Percentiles rank a stretch among this genome's conserved stretches.
phyloP scores from a whole-genome alignment of 2,888 invertebrate genomes.

The Scaeva pyrastri region DNA sequence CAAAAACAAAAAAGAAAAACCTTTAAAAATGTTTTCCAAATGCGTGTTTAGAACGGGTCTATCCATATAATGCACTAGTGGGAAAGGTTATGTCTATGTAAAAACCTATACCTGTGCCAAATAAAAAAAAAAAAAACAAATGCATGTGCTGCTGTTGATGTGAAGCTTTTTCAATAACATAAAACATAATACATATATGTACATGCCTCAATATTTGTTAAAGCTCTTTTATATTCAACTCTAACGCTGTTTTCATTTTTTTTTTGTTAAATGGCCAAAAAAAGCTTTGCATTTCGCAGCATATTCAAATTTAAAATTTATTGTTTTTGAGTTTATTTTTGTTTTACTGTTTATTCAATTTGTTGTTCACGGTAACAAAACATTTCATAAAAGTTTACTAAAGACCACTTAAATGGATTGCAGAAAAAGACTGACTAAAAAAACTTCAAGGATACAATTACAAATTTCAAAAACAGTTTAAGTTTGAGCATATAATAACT shows the following conservation, averaged over 20 bases:
- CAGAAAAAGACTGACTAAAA: no score
- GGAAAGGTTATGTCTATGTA: conserved; percentile 25
- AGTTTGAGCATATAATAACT: no score
- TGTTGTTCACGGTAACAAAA: background rate
- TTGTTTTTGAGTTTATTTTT: conserved; percentile 26
- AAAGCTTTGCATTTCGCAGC: conserved; percentile 69
- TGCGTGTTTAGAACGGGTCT: background rate
- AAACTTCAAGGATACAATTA: no score
- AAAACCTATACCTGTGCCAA: conserved; percentile 24
- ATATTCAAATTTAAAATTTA: conserved; percentile 23
- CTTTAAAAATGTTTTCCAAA: background rate
- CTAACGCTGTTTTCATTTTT: background rate
- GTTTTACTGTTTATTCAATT: background rate
- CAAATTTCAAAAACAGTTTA: no score
- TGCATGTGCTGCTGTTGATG: conserved; percentile 68
- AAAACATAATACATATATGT: no score
- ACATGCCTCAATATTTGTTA: conserved; percentile 1
- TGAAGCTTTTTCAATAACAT: conserved; percentile 72
- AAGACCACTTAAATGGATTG: background rate
- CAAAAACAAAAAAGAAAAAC: conserved; percentile 20
- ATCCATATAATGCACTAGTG: conserved; percentile 13
- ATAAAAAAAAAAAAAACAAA: conserved; percentile 2
- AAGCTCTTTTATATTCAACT: conserved; percentile 31
- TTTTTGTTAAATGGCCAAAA: background rate
- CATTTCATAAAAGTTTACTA: background rate